These are phyloP conservation scores for Anisognathus igniventris DNA, from an alignment of 2,797 vertebrate species.

Conservation along the genomic window DNA sequence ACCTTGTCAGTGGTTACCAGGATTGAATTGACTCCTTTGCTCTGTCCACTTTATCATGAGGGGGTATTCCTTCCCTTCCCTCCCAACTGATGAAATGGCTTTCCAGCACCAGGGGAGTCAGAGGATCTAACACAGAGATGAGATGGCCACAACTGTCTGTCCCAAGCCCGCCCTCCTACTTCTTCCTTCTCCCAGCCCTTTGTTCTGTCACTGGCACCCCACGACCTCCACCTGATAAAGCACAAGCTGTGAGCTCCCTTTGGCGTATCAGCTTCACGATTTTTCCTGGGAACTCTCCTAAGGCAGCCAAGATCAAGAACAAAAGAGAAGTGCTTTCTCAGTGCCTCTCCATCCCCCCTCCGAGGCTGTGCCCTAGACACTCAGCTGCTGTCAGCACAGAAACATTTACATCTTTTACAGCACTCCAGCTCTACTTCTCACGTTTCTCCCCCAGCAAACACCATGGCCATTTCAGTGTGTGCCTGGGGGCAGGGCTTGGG, in stretches of 20 bases:
- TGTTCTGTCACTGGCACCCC: constrained; percentile 29
- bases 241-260: constrained; percentile 66
- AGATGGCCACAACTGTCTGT: constrained; percentile 49
- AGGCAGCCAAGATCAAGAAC: constrained; percentile 79
- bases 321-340: constrained; percentile 67
- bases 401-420: constrained; percentile 90
- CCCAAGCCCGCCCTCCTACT: constrained; percentile 34
- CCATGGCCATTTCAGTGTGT: not conserved
- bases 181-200: not conserved
- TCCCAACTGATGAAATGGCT: not conserved
- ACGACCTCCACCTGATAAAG: constrained; percentile 7
- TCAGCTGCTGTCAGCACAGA: constrained; percentile 74
- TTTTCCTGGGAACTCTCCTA: constrained; percentile 64
- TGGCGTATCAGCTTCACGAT: constrained; percentile 67
- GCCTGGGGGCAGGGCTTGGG: not conserved
- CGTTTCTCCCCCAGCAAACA: constrained; percentile 37
- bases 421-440: constrained; percentile 46
- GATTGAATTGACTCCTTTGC: not conserved
- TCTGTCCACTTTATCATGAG: not conserved
- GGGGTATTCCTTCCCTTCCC: not conserved
- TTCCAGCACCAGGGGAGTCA: not conserved
- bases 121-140: constrained; percentile 52
- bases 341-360: constrained; percentile 47
- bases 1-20: not conserved
- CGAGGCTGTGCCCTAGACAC: constrained; percentile 79